Percentiles rank a stretch among this genome's conserved stretches.
Conservation (phyloP, 2,888 invertebrate genomes). For the Sphaeridia pumilis region DNA sequence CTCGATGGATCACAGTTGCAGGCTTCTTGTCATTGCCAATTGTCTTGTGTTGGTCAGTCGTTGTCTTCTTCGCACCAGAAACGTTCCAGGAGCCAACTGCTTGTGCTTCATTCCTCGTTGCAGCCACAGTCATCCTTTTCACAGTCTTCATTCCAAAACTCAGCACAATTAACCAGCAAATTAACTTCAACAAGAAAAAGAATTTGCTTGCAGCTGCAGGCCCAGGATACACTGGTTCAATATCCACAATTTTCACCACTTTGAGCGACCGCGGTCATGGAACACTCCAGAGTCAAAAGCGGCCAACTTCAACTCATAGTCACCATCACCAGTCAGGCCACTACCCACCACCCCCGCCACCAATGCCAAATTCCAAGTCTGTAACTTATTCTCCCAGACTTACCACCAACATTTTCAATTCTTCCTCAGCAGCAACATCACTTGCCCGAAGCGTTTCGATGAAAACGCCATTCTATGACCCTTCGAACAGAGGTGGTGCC, state of each 20-base stretch:
- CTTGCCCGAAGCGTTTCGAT: slow-evolving; percentile 35
- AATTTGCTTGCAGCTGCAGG: slow-evolving; percentile 35
- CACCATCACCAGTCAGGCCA: slow-evolving; percentile 18
- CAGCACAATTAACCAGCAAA: slow-evolving; percentile 38
- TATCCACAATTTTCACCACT: slow-evolving; percentile 37
- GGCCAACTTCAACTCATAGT: slow-evolving; percentile 22
- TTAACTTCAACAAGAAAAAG: slow-evolving; percentile 35
- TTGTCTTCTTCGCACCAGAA: slow-evolving; percentile 31
- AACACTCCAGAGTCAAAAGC: slow-evolving; percentile 34
- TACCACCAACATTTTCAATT: slow-evolving; percentile 36
- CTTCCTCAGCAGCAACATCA: slow-evolving; percentile 34
- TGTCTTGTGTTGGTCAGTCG: slow-evolving; percentile 36
- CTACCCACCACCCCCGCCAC: slow-evolving; percentile 22
- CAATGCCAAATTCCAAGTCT: slow-evolving; percentile 25
- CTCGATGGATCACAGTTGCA: slow-evolving; percentile 38
- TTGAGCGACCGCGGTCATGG: slow-evolving; percentile 36
- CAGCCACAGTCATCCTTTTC: slow-evolving; percentile 37
- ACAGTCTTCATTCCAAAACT: slow-evolving; percentile 39
- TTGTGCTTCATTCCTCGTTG: slow-evolving; percentile 37
- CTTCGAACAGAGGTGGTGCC: slow-evolving; percentile 26
- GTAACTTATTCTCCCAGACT: slow-evolving; percentile 36
- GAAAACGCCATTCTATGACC: slow-evolving; percentile 35
- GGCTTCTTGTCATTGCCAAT: slow-evolving; percentile 36
- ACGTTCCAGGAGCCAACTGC: slow-evolving; percentile 38
- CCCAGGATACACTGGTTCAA: slow-evolving; percentile 36